These are phyloP conservation scores for Probosciger aterrimus DNA, from an alignment of 2,113 vertebrate species.

Conservation along the genomic window DNA sequence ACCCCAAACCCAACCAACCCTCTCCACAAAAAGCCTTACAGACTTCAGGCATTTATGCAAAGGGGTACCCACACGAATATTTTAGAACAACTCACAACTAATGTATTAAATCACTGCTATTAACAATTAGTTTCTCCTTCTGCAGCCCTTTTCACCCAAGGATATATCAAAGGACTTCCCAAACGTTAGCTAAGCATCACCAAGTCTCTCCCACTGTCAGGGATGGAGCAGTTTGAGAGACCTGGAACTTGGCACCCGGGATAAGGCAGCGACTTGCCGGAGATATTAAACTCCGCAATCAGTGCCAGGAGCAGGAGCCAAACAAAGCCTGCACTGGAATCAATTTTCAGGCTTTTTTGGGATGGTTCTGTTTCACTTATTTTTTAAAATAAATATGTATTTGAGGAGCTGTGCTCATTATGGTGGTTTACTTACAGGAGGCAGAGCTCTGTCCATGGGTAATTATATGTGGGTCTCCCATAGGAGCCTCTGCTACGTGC, in stretches of 20 bases:
- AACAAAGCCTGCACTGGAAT: constrained; percentile 49
- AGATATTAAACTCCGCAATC: neutral
- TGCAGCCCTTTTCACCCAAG: neutral
- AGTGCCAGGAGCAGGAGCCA: constrained; percentile 38
- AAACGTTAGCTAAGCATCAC: neutral
- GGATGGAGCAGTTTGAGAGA: neutral
- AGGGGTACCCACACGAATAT: neutral
- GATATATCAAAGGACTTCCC: neutral
- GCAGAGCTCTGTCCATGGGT: neutral
- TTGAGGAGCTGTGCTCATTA: constrained; percentile 35
- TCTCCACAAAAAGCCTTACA: neutral
- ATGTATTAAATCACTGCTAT: neutral
- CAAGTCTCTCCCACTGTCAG: rapidly evolving
- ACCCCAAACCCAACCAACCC: neutral
- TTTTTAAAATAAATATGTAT: constrained; percentile 53
- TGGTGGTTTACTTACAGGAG: neutral
- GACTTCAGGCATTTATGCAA: neutral
- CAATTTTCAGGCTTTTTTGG: constrained; percentile 58
- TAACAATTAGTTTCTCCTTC: neutral
- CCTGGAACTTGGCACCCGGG: neutral
- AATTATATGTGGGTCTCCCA: neutral
- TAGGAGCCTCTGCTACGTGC: neutral
- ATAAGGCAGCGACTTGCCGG: neutral
- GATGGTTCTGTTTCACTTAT: constrained; percentile 44
- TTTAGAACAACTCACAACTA: neutral